phyloP scores from a whole-genome alignment of 1,140 invertebrate genomes.

The Hydropsyche tenuis region DNA sequence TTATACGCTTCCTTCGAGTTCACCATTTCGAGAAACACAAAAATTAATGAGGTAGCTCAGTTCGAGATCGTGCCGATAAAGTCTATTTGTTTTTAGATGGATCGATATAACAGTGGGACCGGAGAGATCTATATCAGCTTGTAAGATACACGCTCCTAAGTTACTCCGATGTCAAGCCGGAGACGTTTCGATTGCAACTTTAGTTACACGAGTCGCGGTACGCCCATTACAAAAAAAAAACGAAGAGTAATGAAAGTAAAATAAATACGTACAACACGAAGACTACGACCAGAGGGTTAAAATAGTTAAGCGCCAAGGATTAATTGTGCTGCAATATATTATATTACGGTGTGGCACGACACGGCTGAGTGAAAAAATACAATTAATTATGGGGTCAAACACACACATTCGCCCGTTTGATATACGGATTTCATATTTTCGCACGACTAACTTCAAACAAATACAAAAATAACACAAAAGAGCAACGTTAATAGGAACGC shows the following conservation, averaged over 20 bases:
- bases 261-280: neutral
- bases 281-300: neutral
- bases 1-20: conserved; percentile 1
- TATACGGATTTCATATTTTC: conserved; percentile 24
- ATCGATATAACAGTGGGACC: conserved; percentile 30
- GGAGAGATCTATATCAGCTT: conserved; percentile 21
- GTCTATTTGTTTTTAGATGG: conserved; percentile 39
- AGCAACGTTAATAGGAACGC: neutral
- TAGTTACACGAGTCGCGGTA: no score
- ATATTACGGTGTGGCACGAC: conserved; percentile 25
- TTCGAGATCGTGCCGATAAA: conserved; percentile 24
- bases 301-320: conserved; percentile 21
- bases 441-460: conserved; percentile 17
- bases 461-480: conserved; percentile 1
- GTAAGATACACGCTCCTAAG: conserved; percentile 2
- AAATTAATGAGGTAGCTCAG: conserved; percentile 34
- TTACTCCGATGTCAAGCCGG: no score
- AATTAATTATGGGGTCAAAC: conserved; percentile 29
- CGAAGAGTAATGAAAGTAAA: neutral
- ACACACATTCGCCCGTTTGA: conserved; percentile 14
- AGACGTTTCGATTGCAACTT: no score
- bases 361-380: conserved; percentile 27
- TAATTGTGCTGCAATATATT: conserved; percentile 31
- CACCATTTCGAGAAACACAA: conserved; percentile 24
- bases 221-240: neutral